A percentile compares a stretch with the other conserved stretches of the same genome.
Conservation (phyloP, 2,797 vertebrate species). For the Steatocranus sp. region DNA sequence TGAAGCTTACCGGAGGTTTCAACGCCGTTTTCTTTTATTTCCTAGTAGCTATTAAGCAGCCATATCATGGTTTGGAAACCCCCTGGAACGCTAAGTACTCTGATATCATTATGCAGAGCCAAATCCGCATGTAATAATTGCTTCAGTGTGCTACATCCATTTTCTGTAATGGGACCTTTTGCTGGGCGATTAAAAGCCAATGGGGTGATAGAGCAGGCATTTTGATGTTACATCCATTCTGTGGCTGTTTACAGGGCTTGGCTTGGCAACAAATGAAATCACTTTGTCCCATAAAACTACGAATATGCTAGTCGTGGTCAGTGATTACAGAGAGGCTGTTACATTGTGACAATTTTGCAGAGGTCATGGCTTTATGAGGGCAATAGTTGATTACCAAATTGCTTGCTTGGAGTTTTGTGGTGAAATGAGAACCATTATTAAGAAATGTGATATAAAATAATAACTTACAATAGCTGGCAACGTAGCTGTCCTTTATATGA, state of each 20-base stretch:
- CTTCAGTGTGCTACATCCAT: slow-evolving; percentile 66
- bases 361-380: slow-evolving; percentile 18
- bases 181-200: slow-evolving; percentile 72
- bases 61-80: slow-evolving; percentile 18
- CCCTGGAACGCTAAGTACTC: slow-evolving; percentile 19
- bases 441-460: background rate
- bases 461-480: background rate
- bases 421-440: background rate
- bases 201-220: slow-evolving; percentile 53
- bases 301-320: slow-evolving; percentile 26
- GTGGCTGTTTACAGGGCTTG: slow-evolving; percentile 55
- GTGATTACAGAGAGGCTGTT: slow-evolving; percentile 23
- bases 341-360: slow-evolving; percentile 15
- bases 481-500: background rate
- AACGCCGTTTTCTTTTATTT: slow-evolving; percentile 16
- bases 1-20: background rate
- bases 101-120: slow-evolving; percentile 57
- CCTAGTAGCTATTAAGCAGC: slow-evolving; percentile 15
- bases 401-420: background rate
- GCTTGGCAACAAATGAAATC: slow-evolving; percentile 43
- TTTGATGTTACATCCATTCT: slow-evolving; percentile 39
- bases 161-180: slow-evolving; percentile 73
- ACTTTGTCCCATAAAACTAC: slow-evolving; percentile 48
- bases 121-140: slow-evolving; percentile 61
- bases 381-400: background rate